Conservation (phyloP, 2,113 vertebrate genomes). For the Corvus moneduloides region DNA sequence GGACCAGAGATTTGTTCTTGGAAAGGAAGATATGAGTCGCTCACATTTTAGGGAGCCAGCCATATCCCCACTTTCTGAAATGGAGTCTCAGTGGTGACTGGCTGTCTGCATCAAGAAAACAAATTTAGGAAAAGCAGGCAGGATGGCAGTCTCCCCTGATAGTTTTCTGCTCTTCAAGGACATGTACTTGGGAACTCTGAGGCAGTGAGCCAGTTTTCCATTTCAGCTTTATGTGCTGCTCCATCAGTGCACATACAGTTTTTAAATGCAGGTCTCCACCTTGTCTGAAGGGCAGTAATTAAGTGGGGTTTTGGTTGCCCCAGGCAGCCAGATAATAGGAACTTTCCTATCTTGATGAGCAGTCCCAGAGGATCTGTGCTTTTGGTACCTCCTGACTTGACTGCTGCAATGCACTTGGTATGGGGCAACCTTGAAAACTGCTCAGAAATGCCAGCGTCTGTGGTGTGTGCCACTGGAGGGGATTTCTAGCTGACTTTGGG, state of each 20-base stretch:
- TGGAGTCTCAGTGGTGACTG: neutral
- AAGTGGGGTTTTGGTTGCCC: conserved; percentile 53
- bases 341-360: conserved; percentile 47
- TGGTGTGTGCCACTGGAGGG: neutral
- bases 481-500: neutral
- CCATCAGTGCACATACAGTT: neutral
- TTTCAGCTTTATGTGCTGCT: conserved; percentile 40
- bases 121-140: neutral
- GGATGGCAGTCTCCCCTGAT: neutral
- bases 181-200: neutral
- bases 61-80: neutral
- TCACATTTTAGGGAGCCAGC: neutral
- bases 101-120: neutral
- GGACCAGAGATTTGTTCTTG: neutral
- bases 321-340: conserved; percentile 61
- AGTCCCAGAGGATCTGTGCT: conserved; percentile 21
- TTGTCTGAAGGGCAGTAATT: conserved; percentile 62
- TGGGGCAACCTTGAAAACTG: neutral
- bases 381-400: conserved; percentile 28
- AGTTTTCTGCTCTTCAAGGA: conserved; percentile 16
- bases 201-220: conserved; percentile 34
- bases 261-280: conserved; percentile 54
- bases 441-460: neutral
- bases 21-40: neutral
- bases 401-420: neutral